Evolutionary conservation across 1,140 invertebrate genomes (phyloP), one percentile per base, ranked within the genome.

Genomic region (Sinella curviseta): DNA sequence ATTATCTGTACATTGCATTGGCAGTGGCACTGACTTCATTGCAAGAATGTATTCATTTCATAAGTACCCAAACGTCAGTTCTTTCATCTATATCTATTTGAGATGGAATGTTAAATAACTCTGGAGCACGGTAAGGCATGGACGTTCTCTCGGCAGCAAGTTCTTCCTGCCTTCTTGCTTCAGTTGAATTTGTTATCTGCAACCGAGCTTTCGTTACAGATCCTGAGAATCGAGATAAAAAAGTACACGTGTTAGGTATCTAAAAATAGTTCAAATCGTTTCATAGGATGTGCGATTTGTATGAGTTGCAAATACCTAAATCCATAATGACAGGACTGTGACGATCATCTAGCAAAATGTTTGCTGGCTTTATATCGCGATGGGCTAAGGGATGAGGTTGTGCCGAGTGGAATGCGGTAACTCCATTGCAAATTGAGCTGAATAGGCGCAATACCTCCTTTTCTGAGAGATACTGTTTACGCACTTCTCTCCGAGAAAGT

Each of bases 121-220:
- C 95, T 24, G 95, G 95, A 26, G 95, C 93, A 85, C 93, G 88
- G 84, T 95, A 97, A 16, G 94, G 91, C 91, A 96, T 96, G 28
- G 93, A 94, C 86, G 93, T 95, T 81, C 93, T 89, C 88, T 96
- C 94, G 77, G 92, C 92, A 8, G 94, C 94, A 73, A 91, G 86
- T 86, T 96, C 95, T 87, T 95, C 93, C 24, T 96, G 85, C 73
- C 89, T 87, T 84, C 92, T 91, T 0, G 94, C 94, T 84, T 94
- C 93, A 80, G 90, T 89, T 57, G 90, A 88, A 1, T 90, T 91
- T 77, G 90, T 91, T n/a, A 95, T 90, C 85, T 93, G 91, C 12
- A 94, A 88, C 84, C 92, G 89, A 0, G 94, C 94, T 81, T 90
- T 90, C 30, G 92, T 90, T 84, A 93, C 91, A 30, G 94, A 96